Evolutionary conservation across 1,140 invertebrate species (phyloP).

Genomic region (Apis mellifera): Amel_HAv3.1 CM009934.2:8879001-8879500

Average conservation of each 20-base stretch:
- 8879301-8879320: slow-evolving; percentile 82
- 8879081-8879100: slow-evolving; percentile 74
- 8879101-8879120: slow-evolving; percentile 25
- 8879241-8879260: slow-evolving; percentile 88
- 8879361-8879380: neutral
- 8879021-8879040: slow-evolving; percentile 89
- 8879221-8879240: slow-evolving; percentile 89
- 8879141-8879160: slow-evolving; percentile 37
- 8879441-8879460: slow-evolving; percentile 86
- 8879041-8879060: slow-evolving; percentile 90
- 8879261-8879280: slow-evolving; percentile 90
- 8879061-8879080: slow-evolving; percentile 90
- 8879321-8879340: neutral
- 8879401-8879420: too few species aligned
- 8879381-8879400: neutral
- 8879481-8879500: slow-evolving; percentile 86
- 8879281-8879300: slow-evolving; percentile 89
- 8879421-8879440: slow-evolving; percentile 83
- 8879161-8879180: slow-evolving; percentile 65
- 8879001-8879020: slow-evolving; percentile 89
- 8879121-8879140: neutral
- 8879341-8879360: neutral
- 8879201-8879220: slow-evolving; percentile 89
- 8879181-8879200: slow-evolving; percentile 83
- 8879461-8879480: slow-evolving; percentile 87